Evolutionary conservation across 2,113 vertebrate species (phyloP), one percentile per base, ranked within the genome.

Genomic region (Pseudolaguvia tuberculata): DNA sequence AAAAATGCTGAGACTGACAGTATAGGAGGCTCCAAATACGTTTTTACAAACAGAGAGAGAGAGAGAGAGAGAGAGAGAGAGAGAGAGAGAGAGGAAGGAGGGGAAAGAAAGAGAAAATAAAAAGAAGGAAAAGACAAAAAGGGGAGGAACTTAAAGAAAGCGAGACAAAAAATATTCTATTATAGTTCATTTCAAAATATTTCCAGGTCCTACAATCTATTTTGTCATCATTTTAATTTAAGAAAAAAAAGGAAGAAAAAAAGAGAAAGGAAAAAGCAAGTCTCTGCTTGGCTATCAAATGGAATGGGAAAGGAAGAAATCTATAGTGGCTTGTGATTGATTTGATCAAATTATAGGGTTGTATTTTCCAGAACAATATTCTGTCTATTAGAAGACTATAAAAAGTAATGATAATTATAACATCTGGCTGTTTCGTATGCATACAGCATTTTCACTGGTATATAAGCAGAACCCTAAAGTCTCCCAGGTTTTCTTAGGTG

Each of bases 391-490:
- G 63, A 67, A 29, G 47, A 50, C 4, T 42, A 42, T 42, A 42
- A 50, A 67, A 67, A 67, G 50, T 50, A 50, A 50, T 67, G 17
- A 67, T 67, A 50, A 67, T 67, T 67, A 67, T 67, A 67, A 67
- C 45, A 56, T 42, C 39, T 47, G 35, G 13, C 27, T 55, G 67
- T 68, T 66, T 29, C 42, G 39, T 75, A 56, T 48, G 45, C 66
- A 48, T 66, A 18, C 48, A 65, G 13, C 35, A 12, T 47, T 48
- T 27, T 20, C 23, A 76, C 65, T 69, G 42, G 42, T 58, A 6
- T 63, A 42, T 14, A n/a, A 51, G 68, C 2, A 5, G 29, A 15
- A 9, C 73, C 66, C 62, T 70, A 29, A 76, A 48, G 61, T 18
- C 8, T 35, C 27, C 29, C 29, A 55, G 67, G 18, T 56, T 42